These are phyloP conservation scores for Trichonephila clavata DNA, from an alignment of 1,140 invertebrate genomes.

Conservation along the genomic window DNA sequence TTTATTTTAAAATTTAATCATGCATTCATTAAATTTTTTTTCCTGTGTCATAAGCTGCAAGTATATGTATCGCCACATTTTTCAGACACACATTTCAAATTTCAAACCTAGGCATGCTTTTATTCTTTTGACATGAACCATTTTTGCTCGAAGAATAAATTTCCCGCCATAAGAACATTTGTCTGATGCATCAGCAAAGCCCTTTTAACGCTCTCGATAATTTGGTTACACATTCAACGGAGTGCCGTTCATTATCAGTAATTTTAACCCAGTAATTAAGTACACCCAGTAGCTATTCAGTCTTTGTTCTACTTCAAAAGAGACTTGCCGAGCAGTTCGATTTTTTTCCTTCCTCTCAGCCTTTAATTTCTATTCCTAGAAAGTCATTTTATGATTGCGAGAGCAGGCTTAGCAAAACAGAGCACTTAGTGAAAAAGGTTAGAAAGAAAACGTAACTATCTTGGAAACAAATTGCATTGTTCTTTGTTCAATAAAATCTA, in stretches of 20 bases:
- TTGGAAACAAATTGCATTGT: not conserved
- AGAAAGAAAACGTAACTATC: not conserved
- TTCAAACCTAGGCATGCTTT: too few relatives aligned
- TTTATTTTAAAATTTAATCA: too few relatives aligned
- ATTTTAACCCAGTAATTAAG: constrained; percentile 31
- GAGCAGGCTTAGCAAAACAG: not conserved
- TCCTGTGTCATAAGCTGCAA: too few relatives aligned
- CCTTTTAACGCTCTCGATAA: constrained; percentile 30
- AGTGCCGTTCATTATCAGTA: constrained; percentile 33
- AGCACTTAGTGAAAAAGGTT: not conserved
- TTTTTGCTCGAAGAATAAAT: not conserved
- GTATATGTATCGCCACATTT: too few relatives aligned
- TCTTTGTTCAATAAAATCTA: not conserved
- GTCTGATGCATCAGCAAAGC: constrained; percentile 37
- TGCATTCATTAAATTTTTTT: too few relatives aligned
- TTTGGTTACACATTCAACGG: constrained; percentile 22
- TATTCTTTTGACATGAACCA: not conserved
- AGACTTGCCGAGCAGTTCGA: not conserved
- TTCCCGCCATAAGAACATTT: constrained; percentile 6
- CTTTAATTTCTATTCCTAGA: not conserved
- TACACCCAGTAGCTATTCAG: constrained; percentile 29
- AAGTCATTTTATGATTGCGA: not conserved
- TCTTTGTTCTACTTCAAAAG: not conserved
- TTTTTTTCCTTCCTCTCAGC: not conserved
- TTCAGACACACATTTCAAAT: too few relatives aligned